Base-by-base conservation (phyloP, 2,113 vertebrate species). In the Hippoglossus stenolepis region DNA sequence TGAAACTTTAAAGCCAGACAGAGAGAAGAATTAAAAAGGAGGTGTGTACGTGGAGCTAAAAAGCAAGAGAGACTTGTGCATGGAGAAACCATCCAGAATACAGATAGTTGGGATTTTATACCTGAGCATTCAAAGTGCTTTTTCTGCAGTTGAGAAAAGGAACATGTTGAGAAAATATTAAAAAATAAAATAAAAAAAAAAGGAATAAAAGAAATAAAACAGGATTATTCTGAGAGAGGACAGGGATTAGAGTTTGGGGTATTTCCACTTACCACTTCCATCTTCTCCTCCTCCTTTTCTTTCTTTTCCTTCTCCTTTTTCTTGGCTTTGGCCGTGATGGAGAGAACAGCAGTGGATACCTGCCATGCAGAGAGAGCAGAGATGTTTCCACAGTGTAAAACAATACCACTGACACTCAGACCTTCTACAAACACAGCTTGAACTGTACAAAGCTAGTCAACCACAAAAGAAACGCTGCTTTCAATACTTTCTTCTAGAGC, bases 301-400 rank as follows among this genome's bases (percentile, higher is more conserved):
- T 95, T 95, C 85, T 98, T 98, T 71, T 99, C 98, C 89, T 99
- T 99, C 84, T 99, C 98, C 85, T 99, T 99, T 94, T 99, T 99
- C 94, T 99, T 99, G 81, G 97, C 98, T 91, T 99, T 99, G 85
- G 98, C 98, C 45, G 98, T 99, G 93, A 99, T 99, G 90, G 98
- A 99, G 70, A 99, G 93, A 87, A 99, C 97, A 64, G 98, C 98
- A 3, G 98, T 99, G 72, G 98, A 99, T 86, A 99, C 98, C 98
- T 99, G 68, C 81, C 60, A 90, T 9, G 70, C 76, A 67, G 17
- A 80, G 23, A 70, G 14, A 65, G 43, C 18, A 31, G 40, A 87
- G 75, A 79, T 4, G 0, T 87, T 85, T 67, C 60, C 58, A 83
- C 60, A 57, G 45, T 66, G 75, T 73, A 74, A 85, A 65, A 84